Conservation (phyloP, 2,888 invertebrate genomes). For the Papilio protenor region DNA sequence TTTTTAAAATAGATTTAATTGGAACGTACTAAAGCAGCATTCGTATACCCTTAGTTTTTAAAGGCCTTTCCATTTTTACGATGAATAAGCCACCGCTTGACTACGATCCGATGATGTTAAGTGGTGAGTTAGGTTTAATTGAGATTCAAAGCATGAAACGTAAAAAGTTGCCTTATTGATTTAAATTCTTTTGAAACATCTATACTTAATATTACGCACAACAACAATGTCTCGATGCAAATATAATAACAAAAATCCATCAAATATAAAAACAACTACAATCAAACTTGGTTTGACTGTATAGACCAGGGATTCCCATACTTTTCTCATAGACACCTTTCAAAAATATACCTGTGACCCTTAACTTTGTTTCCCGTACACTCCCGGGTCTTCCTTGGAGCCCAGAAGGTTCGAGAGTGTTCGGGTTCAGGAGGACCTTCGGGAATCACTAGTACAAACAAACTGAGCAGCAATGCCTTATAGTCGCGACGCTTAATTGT, state of each 20-base stretch:
- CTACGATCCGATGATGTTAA: no score
- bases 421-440: background rate
- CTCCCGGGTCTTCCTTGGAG: background rate
- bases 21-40: background rate
- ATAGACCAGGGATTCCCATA: conserved; percentile 3
- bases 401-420: background rate
- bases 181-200: background rate
- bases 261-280: background rate
- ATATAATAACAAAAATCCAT: background rate
- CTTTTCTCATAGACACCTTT: background rate
- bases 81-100: no score
- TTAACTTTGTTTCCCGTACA: background rate
- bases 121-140: no score
- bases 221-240: background rate
- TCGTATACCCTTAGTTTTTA: no score
- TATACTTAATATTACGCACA: background rate
- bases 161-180: background rate
- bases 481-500: conserved; percentile 29
- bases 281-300: background rate
- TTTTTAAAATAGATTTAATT: background rate
- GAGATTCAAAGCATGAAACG: no score
- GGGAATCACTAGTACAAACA: background rate
- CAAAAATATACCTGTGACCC: background rate
- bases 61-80: no score
- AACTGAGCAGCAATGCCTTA: conserved; percentile 1